Base-by-base conservation (phyloP, 2,113 vertebrate genomes). In the Caracal caracal region DNA sequence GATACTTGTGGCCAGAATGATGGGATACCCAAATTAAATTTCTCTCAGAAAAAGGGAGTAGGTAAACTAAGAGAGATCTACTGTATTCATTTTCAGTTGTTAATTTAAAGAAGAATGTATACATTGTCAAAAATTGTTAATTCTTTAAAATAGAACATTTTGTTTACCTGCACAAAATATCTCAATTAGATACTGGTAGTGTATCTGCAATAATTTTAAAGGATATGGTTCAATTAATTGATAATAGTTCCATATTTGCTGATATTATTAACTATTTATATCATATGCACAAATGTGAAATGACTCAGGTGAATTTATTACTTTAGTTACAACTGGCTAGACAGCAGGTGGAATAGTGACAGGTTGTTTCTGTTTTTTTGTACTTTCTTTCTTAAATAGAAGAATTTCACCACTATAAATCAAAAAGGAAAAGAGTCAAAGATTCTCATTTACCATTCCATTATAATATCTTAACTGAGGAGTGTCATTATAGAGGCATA, bases 321-420 rank as follows among this genome's bases (percentile, higher is more conserved):
- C 19, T 49, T 92, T 51, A 76, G 47, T 93, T 86, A 71, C 33
- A 79, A 26, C 10, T 91, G 28, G 10, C 47, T 66, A 61, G 24
- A 59, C 0, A 79, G 51, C 22, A 87, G 43, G 40, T 96, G 19
- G 73, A 88, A 19, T 96, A 89, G 65, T 24, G 85, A 51, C 78
- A 86, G 40, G 13, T 70, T 93, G 47, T 71, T 95, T 90, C 75
- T 96, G 33, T 87, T 94, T 86, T 85, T 89, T 12, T 5, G 12
- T 80, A 53, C 24, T 40, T 95, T 59, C 49, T 88, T 93, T 91
- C n/a, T 78, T 87, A 49, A 56, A 82, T 76, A 56, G 22, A 43
- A 17, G 30, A 61, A 53, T 30, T 78, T 88, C 6, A 47, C 3
- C 2, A 51, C 15, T 73, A 40, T 59, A 90, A 83, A 56, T 37